Percentiles rank a stretch among this genome's conserved stretches.
These are phyloP conservation scores for Therioaphis trifolii DNA, from an alignment of 2,888 invertebrate genomes.

Conservation along the genomic window DNA sequence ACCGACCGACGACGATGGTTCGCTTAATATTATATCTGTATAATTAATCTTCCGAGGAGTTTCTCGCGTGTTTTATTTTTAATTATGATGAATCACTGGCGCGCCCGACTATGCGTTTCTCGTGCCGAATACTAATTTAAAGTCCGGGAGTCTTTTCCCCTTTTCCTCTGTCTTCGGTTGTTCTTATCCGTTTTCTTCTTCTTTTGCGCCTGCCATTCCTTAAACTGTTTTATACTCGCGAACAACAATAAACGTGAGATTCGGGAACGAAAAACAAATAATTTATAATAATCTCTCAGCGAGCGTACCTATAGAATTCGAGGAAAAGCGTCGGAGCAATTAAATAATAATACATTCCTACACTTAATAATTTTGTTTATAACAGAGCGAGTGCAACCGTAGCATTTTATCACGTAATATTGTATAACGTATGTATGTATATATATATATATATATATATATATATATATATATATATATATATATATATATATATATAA, in stretches of 20 bases:
- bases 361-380: too few relatives aligned
- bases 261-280: background rate
- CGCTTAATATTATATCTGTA: background rate
- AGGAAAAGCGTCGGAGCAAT: background rate
- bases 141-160: background rate
- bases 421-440: too few relatives aligned
- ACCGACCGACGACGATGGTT: background rate
- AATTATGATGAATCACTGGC: constrained; percentile 20
- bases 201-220: background rate
- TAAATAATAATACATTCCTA: too few relatives aligned
- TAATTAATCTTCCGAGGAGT: constrained; percentile 19
- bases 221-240: background rate
- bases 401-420: too few relatives aligned
- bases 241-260: background rate
- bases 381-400: too few relatives aligned
- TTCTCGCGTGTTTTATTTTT: constrained; percentile 10
- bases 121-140: background rate
- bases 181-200: too few relatives aligned
- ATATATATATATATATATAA: too few relatives aligned
- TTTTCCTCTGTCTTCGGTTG: too few relatives aligned
- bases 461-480: too few relatives aligned
- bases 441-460: too few relatives aligned
- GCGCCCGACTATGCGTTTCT: too few relatives aligned
- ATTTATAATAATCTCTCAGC: background rate
- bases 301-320: background rate